Percentiles rank a stretch among this genome's conserved stretches.
These are phyloP conservation scores for Peromyscus eremicus DNA, from an alignment of 2,797 vertebrate genomes.

Conservation along the genomic window DNA sequence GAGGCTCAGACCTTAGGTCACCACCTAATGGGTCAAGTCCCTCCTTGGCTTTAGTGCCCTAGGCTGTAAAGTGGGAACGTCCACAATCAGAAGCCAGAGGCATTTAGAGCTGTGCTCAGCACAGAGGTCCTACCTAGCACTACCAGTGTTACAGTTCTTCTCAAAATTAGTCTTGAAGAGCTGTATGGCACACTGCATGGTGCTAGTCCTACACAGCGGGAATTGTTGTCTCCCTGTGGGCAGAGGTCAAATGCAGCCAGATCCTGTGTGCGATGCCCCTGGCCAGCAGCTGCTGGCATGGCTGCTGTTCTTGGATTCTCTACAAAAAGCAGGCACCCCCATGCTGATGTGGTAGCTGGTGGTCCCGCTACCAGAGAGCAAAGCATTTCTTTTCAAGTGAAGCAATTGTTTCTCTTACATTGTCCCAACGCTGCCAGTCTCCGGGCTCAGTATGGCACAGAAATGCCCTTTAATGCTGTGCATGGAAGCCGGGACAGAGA, in stretches of 20 bases:
- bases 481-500: constrained; percentile 92
- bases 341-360: constrained; percentile 4
- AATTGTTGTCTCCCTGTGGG: background rate
- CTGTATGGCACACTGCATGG: background rate
- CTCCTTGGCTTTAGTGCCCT: background rate
- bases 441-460: constrained; percentile 93
- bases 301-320: background rate
- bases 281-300: background rate
- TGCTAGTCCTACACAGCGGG: background rate
- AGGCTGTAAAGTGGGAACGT: background rate
- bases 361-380: constrained; percentile 40
- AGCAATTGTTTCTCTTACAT: constrained; percentile 49
- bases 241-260: background rate
- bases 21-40: background rate
- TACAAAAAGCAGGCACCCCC: background rate
- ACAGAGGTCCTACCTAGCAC: background rate
- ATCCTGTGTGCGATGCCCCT: background rate
- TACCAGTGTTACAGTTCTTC: background rate
- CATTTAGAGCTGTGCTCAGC: background rate
- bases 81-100: background rate
- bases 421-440: constrained; percentile 88
- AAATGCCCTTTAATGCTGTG: constrained; percentile 92
- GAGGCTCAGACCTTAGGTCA: background rate
- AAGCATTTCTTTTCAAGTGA: constrained; percentile 58
- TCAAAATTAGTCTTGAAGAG: background rate